Evolutionary conservation across 2,113 vertebrate species (phyloP).

Genomic region (Macrotus californicus): DNA sequence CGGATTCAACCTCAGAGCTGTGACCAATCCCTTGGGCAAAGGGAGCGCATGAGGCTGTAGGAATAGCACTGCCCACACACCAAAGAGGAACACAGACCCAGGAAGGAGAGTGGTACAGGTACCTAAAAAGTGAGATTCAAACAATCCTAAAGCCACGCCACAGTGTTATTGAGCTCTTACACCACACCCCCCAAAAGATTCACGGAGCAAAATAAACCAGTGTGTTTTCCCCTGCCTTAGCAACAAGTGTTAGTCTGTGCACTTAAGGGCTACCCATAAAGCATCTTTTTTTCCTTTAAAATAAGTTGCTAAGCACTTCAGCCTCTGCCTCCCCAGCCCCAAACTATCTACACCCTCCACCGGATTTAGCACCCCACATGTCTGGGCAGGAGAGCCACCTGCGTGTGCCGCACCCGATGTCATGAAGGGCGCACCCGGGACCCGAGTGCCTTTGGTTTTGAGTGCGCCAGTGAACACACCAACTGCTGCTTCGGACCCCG

Average conservation of each 20-base stretch:
- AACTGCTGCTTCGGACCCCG: constrained; percentile 88
- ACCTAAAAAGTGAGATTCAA: neutral
- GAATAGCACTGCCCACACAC: neutral
- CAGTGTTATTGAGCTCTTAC: neutral
- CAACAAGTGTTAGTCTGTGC: neutral
- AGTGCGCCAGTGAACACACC: constrained; percentile 83
- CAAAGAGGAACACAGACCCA: neutral
- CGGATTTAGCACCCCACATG: constrained; percentile 87
- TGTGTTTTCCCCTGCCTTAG: neutral
- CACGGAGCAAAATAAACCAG: neutral
- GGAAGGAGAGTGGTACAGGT: accelerated
- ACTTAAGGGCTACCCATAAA: neutral
- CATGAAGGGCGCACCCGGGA: constrained; percentile 84
- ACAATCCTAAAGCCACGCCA: neutral
- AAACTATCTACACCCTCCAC: neutral
- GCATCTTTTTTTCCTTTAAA: neutral
- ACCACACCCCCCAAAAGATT: neutral
- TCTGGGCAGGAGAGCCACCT: constrained; percentile 86
- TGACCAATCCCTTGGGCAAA: neutral
- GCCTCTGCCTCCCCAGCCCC: neutral
- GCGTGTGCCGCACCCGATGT: constrained; percentile 82
- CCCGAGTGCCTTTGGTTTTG: constrained; percentile 85
- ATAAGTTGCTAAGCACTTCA: neutral
- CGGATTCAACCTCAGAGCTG: neutral
- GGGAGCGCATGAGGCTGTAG: accelerated